Percentiles rank a stretch among this genome's conserved stretches.
Evolutionary conservation across 2,113 vertebrate genomes (phyloP).

Genomic region (Toxostoma redivivum): DNA sequence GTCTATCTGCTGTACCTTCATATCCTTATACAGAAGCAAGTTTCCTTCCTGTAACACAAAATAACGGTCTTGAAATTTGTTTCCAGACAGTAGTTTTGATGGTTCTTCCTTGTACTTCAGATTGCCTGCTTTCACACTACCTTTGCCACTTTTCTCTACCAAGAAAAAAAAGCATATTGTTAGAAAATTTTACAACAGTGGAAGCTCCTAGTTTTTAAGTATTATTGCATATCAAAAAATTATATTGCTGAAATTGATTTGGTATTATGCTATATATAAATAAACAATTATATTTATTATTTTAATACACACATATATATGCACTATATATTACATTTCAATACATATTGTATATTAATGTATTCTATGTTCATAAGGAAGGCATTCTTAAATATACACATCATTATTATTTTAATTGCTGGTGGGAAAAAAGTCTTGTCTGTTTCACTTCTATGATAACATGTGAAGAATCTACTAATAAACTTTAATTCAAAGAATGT

Average conservation of each 20-base stretch:
- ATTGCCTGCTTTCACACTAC: constrained; percentile 73
- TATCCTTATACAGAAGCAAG: constrained; percentile 89
- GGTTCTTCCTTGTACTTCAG: constrained; percentile 91
- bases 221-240: background rate
- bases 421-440: background rate
- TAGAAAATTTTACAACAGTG: background rate
- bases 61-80: constrained; percentile 94
- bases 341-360: background rate
- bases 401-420: background rate
- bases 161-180: constrained; percentile 15
- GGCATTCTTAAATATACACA: background rate
- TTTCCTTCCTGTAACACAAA: constrained; percentile 80
- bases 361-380: background rate
- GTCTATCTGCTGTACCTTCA: constrained; percentile 77
- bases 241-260: background rate
- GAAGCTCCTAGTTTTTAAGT: background rate
- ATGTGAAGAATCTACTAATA: background rate
- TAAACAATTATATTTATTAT: background rate
- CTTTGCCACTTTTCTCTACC: constrained; percentile 63
- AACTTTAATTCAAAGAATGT: background rate
- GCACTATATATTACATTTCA: background rate
- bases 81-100: constrained; percentile 88
- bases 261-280: background rate
- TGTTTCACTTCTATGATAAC: background rate
- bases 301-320: background rate